phyloP scores from a whole-genome alignment of 1,140 invertebrate genomes.

The Papilio machaon region DNA sequence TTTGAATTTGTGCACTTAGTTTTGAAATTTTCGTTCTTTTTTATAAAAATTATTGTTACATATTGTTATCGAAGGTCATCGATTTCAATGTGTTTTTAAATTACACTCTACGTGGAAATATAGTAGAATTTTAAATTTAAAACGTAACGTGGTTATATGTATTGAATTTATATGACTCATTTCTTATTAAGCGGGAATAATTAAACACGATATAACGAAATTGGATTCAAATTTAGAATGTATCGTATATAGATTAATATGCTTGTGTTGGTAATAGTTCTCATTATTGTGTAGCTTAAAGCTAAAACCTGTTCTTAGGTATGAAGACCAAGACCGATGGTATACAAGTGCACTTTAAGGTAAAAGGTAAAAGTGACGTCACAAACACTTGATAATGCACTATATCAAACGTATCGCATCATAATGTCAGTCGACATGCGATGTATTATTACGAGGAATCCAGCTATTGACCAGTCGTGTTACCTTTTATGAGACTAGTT shows the following conservation, averaged over 20 bases:
- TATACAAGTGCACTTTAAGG: too few relatives aligned
- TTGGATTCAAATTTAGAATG: background rate
- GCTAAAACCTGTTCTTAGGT: too few relatives aligned
- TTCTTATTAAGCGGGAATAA: background rate
- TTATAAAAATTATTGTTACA: too few relatives aligned
- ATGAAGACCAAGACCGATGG: too few relatives aligned
- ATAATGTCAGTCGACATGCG: conserved; percentile 4
- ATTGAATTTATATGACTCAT: background rate
- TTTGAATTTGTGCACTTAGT: too few relatives aligned
- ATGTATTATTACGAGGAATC: background rate
- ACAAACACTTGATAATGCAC: background rate
- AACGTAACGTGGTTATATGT: background rate
- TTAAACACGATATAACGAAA: background rate
- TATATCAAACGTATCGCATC: background rate
- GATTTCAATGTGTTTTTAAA: background rate
- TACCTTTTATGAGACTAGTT: background rate
- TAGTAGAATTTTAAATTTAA: background rate
- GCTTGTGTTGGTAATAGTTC: too few relatives aligned
- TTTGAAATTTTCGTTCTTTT: background rate
- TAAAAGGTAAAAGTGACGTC: background rate
- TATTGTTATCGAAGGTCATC: background rate
- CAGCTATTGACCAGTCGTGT: background rate
- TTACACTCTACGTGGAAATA: background rate
- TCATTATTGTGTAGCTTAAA: too few relatives aligned
- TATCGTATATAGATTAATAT: too few relatives aligned